These are phyloP conservation scores for Hirtodrosophila alboralis DNA, from an alignment of 2,888 invertebrate genomes.

Conservation along the genomic window DNA sequence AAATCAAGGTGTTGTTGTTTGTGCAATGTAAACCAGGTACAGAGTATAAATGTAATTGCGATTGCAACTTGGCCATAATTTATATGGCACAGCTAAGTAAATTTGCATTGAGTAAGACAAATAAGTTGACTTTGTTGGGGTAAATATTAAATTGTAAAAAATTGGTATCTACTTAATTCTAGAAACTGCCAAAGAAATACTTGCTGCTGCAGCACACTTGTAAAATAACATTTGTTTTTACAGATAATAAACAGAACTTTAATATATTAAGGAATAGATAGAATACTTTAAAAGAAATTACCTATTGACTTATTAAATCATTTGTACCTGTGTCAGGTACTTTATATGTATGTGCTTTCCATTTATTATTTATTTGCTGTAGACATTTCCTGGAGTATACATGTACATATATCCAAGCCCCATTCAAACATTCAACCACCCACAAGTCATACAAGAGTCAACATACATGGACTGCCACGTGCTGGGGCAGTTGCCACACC, in stretches of 20 bases:
- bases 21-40: constrained; percentile 23
- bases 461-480: constrained; percentile 62
- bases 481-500: constrained; percentile 6
- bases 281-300: constrained; percentile 5
- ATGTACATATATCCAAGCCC: constrained; percentile 26
- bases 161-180: too few relatives aligned
- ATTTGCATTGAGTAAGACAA: constrained; percentile 2
- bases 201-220: not conserved
- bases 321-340: constrained; percentile 17
- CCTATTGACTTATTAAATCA: constrained; percentile 13
- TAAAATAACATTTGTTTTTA: too few relatives aligned
- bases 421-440: constrained; percentile 15
- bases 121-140: too few relatives aligned
- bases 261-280: not conserved
- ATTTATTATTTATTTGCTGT: constrained; percentile 47
- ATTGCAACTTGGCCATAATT: constrained; percentile 29
- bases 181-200: too few relatives aligned
- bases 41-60: constrained; percentile 13
- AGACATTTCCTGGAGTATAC: constrained; percentile 21
- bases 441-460: constrained; percentile 29
- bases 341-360: constrained; percentile 9
- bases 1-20: constrained; percentile 25
- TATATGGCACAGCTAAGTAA: constrained; percentile 4
- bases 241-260: not conserved
- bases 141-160: not conserved